phyloP scores from a whole-genome alignment of 30 jellyfish, hydroid and myxozoan species.

The Clytia hemisphaerica region DNA sequence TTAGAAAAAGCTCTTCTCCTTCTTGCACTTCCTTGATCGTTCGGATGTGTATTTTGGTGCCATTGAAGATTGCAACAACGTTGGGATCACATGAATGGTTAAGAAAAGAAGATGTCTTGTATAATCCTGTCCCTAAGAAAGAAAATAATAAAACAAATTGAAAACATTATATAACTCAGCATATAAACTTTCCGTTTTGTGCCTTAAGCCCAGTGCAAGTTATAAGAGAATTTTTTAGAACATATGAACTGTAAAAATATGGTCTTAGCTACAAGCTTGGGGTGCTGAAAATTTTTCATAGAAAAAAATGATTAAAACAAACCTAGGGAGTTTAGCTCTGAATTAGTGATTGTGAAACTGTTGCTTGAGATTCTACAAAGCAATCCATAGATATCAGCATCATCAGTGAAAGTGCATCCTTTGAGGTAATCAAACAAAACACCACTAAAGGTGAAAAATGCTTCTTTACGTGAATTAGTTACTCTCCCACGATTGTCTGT shows the following conservation, averaged over 20 bases:
- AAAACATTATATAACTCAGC: neutral
- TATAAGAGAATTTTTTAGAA: neutral
- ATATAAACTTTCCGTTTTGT: neutral
- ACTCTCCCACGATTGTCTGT: neutral
- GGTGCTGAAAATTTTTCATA: neutral
- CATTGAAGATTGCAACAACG: conserved; percentile 58
- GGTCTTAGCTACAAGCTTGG: neutral
- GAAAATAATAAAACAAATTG: neutral
- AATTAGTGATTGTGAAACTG: conserved; percentile 70
- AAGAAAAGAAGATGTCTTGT: conserved; percentile 48
- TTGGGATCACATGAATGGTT: conserved; percentile 88
- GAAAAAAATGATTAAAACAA: neutral
- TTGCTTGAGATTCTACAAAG: conserved; percentile 70
- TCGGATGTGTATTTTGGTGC: conserved; percentile 33
- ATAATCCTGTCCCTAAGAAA: conserved; percentile 65
- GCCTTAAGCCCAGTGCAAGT: neutral
- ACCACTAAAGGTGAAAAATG: conserved; percentile 58
- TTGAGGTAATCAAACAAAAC: conserved; percentile 36
- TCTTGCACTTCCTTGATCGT: conserved; percentile 27
- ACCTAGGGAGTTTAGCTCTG: conserved; percentile 71
- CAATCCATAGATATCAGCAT: conserved; percentile 43
- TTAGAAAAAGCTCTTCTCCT: conserved; percentile 59
- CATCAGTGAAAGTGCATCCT: conserved; percentile 3
- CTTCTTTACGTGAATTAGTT: conserved; percentile 53
- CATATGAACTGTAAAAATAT: neutral